phyloP scores from a whole-genome alignment of 2,888 invertebrate genomes.

The Spilarctia lutea region DNA sequence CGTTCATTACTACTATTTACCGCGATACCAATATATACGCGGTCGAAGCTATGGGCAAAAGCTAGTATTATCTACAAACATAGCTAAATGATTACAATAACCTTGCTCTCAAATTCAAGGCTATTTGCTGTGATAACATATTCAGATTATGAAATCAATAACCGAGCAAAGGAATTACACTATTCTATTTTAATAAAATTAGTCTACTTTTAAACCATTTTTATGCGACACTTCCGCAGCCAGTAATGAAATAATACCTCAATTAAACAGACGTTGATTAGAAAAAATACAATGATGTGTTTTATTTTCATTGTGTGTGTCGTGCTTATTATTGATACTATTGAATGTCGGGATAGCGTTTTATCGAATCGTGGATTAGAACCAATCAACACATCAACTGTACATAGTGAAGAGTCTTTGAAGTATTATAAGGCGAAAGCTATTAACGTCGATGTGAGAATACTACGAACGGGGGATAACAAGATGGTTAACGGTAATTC shows the following conservation, averaged over 20 bases:
- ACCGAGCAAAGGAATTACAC: no score
- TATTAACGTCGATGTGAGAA: no score
- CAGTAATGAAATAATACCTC: background rate
- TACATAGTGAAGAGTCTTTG: background rate
- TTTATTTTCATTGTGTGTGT: background rate
- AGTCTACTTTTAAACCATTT: no score
- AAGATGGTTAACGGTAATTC: background rate
- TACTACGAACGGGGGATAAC: background rate
- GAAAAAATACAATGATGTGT: background rate
- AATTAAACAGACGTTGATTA: background rate
- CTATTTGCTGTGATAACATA: background rate
- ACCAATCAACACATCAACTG: background rate
- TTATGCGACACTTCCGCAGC: background rate
- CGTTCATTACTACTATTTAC: no score
- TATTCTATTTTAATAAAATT: background rate
- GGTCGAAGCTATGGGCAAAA: no score
- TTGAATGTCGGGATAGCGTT: background rate
- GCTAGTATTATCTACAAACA: background rate
- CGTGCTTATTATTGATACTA: background rate
- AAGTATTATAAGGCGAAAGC: background rate
- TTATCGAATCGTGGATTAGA: no score
- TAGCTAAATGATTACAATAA: background rate
- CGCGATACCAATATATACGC: no score
- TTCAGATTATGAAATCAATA: background rate
- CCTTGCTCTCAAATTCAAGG: background rate